phyloP scores from a whole-genome alignment of 2,888 invertebrate species.

The Ptilodon capucinus region DNA sequence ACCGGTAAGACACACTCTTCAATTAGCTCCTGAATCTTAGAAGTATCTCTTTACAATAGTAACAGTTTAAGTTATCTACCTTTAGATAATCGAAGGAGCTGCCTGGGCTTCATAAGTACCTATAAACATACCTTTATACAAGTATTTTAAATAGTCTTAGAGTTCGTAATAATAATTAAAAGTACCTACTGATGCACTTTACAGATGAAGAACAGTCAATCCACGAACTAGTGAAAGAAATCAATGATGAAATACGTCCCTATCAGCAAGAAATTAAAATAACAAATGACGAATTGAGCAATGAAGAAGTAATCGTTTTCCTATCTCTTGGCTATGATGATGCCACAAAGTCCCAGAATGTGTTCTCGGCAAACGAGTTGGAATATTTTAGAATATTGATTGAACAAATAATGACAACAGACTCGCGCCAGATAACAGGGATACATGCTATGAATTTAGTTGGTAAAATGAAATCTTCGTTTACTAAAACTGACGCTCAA shows the following conservation, averaged over 20 bases:
- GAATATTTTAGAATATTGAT: constrained; percentile 67
- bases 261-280: constrained; percentile 65
- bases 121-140: too few relatives aligned
- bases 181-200: constrained; percentile 15
- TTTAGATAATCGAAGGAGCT: too few relatives aligned
- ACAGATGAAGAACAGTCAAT: constrained; percentile 44
- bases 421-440: constrained; percentile 61
- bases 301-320: constrained; percentile 64
- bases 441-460: constrained; percentile 68
- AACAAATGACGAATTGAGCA: constrained; percentile 60
- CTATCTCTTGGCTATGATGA: constrained; percentile 64
- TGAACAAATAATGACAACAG: constrained; percentile 68
- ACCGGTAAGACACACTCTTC: constrained; percentile 36
- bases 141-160: too few relatives aligned
- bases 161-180: too few relatives aligned
- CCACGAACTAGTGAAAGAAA: constrained; percentile 52
- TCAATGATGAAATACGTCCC: constrained; percentile 61
- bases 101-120: too few relatives aligned
- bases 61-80: too few relatives aligned
- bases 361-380: constrained; percentile 61
- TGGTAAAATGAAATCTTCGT: constrained; percentile 56
- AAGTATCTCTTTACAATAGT: too few relatives aligned
- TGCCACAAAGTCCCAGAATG: constrained; percentile 64
- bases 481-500: constrained; percentile 67
- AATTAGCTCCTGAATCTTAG: too few relatives aligned